Conservation (phyloP, 2,113 vertebrate species). For the Scytalopus superciliaris region DNA sequence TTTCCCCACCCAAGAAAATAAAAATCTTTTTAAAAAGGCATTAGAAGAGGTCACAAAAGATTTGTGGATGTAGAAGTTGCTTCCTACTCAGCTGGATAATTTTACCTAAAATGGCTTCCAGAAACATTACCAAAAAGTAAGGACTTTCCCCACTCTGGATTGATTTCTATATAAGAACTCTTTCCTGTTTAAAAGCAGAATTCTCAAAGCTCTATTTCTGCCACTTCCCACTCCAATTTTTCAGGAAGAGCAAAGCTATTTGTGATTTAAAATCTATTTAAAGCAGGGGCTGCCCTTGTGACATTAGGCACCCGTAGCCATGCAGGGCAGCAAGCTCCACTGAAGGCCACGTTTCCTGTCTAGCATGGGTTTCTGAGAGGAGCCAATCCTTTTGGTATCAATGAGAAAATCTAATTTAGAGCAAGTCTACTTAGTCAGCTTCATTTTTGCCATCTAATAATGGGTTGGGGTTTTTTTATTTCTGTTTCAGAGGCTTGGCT, state of each 20-base stretch:
- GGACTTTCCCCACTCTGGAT: background rate
- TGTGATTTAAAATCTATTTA: background rate
- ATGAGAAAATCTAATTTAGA: background rate
- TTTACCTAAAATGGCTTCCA: background rate
- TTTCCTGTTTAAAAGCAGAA: background rate
- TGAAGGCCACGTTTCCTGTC: background rate
- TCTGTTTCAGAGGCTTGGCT: background rate
- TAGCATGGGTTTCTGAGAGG: background rate
- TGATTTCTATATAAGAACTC: background rate
- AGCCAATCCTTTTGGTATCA: background rate
- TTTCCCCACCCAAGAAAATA: background rate
- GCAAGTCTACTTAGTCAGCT: background rate
- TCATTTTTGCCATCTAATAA: background rate
- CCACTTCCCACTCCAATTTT: background rate
- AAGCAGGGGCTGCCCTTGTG: background rate
- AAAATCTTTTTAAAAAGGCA: background rate
- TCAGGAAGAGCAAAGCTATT: background rate
- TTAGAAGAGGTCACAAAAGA: background rate
- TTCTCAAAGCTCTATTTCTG: background rate
- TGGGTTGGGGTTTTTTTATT: accelerated
- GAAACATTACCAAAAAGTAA: background rate
- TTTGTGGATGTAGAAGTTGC: background rate
- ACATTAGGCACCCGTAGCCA: background rate
- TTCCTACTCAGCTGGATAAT: background rate
- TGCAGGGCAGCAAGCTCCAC: background rate